Conservation (phyloP, 1,140 invertebrate genomes). For the Lysiphlebus fabarum region DNA sequence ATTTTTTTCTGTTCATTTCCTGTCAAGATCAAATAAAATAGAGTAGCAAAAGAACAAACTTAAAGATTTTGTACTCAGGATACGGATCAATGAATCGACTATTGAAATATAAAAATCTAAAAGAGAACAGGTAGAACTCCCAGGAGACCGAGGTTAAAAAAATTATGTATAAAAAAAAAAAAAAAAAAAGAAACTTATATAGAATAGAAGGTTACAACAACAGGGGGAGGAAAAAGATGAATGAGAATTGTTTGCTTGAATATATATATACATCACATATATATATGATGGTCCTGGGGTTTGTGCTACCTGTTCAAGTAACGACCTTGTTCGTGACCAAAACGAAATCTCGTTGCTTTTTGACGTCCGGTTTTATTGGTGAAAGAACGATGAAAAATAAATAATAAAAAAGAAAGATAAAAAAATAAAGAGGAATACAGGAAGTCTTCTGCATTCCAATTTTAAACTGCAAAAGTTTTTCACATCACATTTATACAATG, state of each 20-base stretch:
- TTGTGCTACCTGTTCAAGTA: conserved; percentile 28
- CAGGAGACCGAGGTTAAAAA: background rate
- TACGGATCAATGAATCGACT: conserved; percentile 18
- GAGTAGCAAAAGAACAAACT: background rate
- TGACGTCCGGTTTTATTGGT: conserved; percentile 23
- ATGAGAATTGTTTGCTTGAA: conserved; percentile 26
- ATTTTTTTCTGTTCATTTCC: background rate
- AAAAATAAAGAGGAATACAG: conserved; percentile 17
- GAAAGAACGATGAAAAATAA: conserved; percentile 7
- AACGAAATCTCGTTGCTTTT: conserved; percentile 25
- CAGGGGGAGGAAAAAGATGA: conserved; percentile 26
- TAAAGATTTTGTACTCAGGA: conserved; percentile 2
- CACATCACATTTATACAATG: too few relatives aligned
- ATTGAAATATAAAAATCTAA: conserved; percentile 16
- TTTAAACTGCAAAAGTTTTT: background rate
- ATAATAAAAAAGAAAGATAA: conserved; percentile 6
- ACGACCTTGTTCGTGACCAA: conserved; percentile 31
- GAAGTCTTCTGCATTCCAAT: conserved; percentile 4
- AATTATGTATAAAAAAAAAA: conserved; percentile 4
- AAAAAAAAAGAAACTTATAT: too few relatives aligned
- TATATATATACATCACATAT: too few relatives aligned
- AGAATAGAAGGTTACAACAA: too few relatives aligned
- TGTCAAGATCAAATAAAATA: background rate
- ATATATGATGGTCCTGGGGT: background rate
- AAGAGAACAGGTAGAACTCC: conserved; percentile 22